phyloP scores from a whole-genome alignment of 2,797 vertebrate genomes.

The Triplophysa yarkandensis region DNA sequence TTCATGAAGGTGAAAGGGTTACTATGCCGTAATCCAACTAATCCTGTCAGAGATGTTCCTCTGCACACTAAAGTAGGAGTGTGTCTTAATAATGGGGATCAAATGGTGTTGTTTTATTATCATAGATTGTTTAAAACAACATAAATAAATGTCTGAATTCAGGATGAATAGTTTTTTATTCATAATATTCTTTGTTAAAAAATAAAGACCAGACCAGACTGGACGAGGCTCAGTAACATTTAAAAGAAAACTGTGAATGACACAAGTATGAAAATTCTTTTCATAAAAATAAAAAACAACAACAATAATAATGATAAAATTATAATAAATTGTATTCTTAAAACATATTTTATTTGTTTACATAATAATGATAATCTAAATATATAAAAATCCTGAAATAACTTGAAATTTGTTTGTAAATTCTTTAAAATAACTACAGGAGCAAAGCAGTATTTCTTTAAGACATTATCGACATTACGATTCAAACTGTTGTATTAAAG shows the following conservation, averaged over 20 bases:
- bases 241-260: background rate
- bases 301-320: no score
- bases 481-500: background rate
- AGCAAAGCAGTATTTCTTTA: background rate
- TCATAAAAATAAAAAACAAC: no score
- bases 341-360: no score
- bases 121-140: background rate
- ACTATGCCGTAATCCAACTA: slow-evolving; percentile 46
- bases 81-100: background rate
- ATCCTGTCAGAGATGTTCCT: slow-evolving; percentile 18
- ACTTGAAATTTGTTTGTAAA: background rate
- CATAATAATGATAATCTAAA: no score
- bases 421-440: background rate
- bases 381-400: background rate
- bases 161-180: no score
- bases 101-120: background rate
- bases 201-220: background rate
- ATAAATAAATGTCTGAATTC: background rate
- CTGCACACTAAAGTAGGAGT: background rate
- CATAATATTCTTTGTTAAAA: no score
- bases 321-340: no score
- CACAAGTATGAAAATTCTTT: no score
- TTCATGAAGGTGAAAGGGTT: slow-evolving; percentile 52
- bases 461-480: background rate
- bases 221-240: no score